Percentiles rank a stretch among this genome's conserved stretches.
phyloP scores from a whole-genome alignment of 2,888 invertebrate species.

The Tribolium freemani region DNA sequence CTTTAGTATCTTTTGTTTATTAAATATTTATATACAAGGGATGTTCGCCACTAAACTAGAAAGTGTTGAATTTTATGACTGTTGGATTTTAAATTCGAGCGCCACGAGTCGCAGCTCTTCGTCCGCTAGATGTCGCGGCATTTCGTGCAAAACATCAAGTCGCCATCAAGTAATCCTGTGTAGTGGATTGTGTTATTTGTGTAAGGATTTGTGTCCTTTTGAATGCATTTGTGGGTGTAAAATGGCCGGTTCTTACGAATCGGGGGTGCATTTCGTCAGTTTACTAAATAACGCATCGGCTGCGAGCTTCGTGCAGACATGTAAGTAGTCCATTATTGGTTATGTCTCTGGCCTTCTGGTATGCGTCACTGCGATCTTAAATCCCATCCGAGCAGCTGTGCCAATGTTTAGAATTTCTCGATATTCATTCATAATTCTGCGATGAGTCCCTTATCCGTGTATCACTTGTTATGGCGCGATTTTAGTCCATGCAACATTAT shows the following conservation, averaged over 20 bases:
- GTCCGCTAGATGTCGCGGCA: constrained; percentile 30
- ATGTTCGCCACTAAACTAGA: not conserved
- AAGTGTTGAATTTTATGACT: not conserved
- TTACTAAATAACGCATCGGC: constrained; percentile 55
- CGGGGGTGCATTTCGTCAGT: constrained; percentile 58
- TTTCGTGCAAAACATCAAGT: constrained; percentile 30
- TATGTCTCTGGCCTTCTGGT: constrained; percentile 42
- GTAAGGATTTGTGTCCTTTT: constrained; percentile 29
- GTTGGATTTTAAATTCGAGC: not conserved
- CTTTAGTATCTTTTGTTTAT: not conserved
- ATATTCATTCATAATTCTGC: constrained; percentile 20
- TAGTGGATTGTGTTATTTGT: constrained; percentile 37
- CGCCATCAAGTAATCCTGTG: constrained; percentile 36
- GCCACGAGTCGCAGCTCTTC: not conserved
- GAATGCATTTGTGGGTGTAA: constrained; percentile 29
- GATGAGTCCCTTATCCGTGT: not conserved
- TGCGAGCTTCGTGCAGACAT: constrained; percentile 34
- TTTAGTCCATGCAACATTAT: not conserved
- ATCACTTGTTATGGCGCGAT: constrained; percentile 1
- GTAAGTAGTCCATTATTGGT: constrained; percentile 39
- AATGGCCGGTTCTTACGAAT: constrained; percentile 47
- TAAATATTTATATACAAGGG: not conserved
- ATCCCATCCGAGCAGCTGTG: constrained; percentile 25
- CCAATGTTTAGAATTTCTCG: not conserved
- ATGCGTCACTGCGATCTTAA: constrained; percentile 33